A percentile compares a stretch with the other conserved stretches of the same genome.
phyloP scores from a whole-genome alignment of 2,113 vertebrate species.

The Lichenostomus cassidix region DNA sequence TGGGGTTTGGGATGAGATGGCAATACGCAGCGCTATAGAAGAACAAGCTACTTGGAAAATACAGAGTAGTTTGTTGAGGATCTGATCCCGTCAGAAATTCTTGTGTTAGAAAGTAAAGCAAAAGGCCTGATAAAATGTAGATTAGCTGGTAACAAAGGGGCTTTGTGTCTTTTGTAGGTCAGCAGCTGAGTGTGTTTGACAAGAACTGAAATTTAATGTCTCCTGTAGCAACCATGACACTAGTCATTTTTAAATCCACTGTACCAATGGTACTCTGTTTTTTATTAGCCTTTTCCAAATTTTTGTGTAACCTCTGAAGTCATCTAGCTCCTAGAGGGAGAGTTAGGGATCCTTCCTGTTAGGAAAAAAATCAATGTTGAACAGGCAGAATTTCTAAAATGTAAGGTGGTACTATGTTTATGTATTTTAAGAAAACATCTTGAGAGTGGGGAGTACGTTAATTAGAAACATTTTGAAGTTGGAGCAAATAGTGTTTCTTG shows the following conservation, averaged over 20 bases:
- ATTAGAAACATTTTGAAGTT: neutral
- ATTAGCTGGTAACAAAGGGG: conserved; percentile 58
- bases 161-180: conserved; percentile 67
- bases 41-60: neutral
- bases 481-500: neutral
- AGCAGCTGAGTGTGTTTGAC: conserved; percentile 53
- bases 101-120: conserved; percentile 28
- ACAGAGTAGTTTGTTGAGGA: neutral
- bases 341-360: neutral
- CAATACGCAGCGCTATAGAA: rapidly evolving
- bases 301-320: neutral
- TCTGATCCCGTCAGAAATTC: conserved; percentile 4
- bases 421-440: neutral
- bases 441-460: neutral
- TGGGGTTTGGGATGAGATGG: neutral
- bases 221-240: conserved; percentile 48
- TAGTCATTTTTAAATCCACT: conserved; percentile 6
- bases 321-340: neutral
- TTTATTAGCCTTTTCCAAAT: neutral
- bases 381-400: neutral
- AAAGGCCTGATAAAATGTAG: conserved; percentile 54
- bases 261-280: neutral
- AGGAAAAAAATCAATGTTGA: neutral
- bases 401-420: neutral
- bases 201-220: conserved; percentile 63